These are phyloP conservation scores for Hippoglossus hippoglossus DNA, from an alignment of 2,797 vertebrate species.

Conservation along the genomic window DNA sequence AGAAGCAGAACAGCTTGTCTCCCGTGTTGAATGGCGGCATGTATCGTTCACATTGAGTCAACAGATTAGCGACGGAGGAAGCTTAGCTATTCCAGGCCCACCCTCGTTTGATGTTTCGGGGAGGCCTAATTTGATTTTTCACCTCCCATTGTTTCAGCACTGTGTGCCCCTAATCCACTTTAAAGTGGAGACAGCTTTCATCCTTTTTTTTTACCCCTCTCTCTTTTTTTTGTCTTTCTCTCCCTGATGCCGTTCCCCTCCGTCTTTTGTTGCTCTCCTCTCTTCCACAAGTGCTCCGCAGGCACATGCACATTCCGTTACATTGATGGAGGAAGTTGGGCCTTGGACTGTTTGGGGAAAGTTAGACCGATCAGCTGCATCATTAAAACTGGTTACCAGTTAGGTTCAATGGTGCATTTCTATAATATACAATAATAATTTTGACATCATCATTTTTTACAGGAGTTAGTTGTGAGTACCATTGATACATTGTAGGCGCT, in stretches of 20 bases:
- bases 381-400: too few species aligned
- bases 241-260: constrained; percentile 27
- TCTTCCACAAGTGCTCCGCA: constrained; percentile 4
- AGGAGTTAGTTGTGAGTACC: too few species aligned
- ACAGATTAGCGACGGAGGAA: constrained; percentile 85
- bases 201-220: constrained; percentile 54
- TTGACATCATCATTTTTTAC: not conserved
- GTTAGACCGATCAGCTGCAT: not conserved
- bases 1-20: constrained; percentile 76
- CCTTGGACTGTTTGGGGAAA: not conserved
- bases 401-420: not conserved
- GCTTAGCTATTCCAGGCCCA: constrained; percentile 81
- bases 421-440: not conserved
- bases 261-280: constrained; percentile 42
- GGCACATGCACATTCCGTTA: not conserved
- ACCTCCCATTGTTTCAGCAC: constrained; percentile 89
- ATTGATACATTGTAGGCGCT: too few species aligned
- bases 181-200: constrained; percentile 88
- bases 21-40: constrained; percentile 67
- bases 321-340: not conserved
- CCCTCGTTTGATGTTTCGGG: constrained; percentile 84
- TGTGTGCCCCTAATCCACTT: constrained; percentile 88
- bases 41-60: constrained; percentile 84
- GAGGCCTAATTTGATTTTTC: constrained; percentile 89
- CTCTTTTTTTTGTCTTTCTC: constrained; percentile 21